Base-by-base conservation (phyloP, 2,113 vertebrate species). In the Alethe diademata region DNA sequence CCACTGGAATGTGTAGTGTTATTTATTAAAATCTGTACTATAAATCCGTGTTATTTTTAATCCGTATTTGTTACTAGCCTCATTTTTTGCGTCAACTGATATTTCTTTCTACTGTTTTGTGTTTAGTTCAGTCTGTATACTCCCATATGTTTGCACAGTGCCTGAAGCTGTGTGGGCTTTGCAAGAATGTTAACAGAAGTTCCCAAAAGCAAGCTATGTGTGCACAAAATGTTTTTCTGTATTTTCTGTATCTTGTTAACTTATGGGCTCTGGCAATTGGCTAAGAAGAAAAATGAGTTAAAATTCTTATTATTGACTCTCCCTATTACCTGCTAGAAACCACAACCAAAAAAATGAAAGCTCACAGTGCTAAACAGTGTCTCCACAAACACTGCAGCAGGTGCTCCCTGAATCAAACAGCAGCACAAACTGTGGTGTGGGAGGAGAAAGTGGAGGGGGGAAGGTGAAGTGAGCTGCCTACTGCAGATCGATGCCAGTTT, bases 101-200 rank as follows among this genome's bases (percentile, higher is more conserved):
- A 40, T 28, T 84, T 86, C 29, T 70, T 71, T 78, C 51, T 38
- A 17, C 47, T 47, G 23, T 33, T 93, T 45, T 88, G 24, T 89
- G 19, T 89, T 91, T 89, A 43, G 51, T 86, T 76, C 45, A 38
- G 35, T 61, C 42, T 69, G 9, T 79, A 26, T 62, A 10, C 58
- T 86, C 33, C 91, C 60, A n/a, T 93, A 75, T 82, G 65, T 80
- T 92, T 94, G 76, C 56, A 78, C 26, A 74, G 72, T 48, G 60
- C 83, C 71, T 92, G 69, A 43, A 76, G 64, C 79, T 83, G 69
- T 38, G 92, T 92, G 83, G 79, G 75, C 47, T 73, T 70, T 94
- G 35, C 1, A 14, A 53, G 74, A 90, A 71, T 2, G 8, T 62
- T 74, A 85, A 48, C 53, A 91, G 76, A 86, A 86, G 36, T 70